Conservation (phyloP, 2,797 vertebrate genomes). For the Phataginus tetradactyla region DNA sequence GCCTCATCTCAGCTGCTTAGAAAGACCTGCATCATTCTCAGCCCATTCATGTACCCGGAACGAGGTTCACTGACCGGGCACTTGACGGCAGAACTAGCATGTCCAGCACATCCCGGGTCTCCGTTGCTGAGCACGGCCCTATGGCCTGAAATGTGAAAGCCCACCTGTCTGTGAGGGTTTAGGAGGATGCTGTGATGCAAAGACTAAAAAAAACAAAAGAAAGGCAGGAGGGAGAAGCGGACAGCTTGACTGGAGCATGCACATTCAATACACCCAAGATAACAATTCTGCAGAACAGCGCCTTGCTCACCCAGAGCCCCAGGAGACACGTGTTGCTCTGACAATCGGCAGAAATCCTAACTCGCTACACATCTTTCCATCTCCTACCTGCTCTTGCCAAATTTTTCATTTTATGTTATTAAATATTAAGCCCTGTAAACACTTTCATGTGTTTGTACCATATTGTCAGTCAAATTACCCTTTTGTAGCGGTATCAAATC, state of each 20-base stretch:
- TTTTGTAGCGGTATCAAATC: conserved; percentile 69
- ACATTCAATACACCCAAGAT: conserved; percentile 25
- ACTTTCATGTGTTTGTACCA: conserved; percentile 73
- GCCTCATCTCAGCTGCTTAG: background rate
- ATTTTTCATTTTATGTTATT: conserved; percentile 83
- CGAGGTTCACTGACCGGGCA: too few relatives aligned
- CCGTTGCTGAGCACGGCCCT: rapidly evolving
- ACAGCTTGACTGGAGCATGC: background rate
- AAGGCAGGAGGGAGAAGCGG: conserved; percentile 24
- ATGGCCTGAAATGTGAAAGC: background rate
- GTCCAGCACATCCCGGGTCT: rapidly evolving
- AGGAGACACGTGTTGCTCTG: rapidly evolving
- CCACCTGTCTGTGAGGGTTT: background rate
- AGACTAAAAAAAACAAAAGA: conserved; percentile 51
- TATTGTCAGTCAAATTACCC: conserved; percentile 77
- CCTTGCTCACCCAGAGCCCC: conserved; percentile 40
- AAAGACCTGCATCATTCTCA: background rate
- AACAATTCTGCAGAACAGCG: conserved; percentile 35
- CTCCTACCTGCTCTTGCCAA: conserved; percentile 25
- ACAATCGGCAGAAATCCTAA: background rate
- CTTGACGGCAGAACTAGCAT: rapidly evolving
- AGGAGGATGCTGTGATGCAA: background rate
- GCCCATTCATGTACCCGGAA: rapidly evolving
- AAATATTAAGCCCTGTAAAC: conserved; percentile 86
- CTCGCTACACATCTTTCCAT: background rate